phyloP scores from a whole-genome alignment of 2,797 vertebrate species.

The Enoplosus armatus region DNA sequence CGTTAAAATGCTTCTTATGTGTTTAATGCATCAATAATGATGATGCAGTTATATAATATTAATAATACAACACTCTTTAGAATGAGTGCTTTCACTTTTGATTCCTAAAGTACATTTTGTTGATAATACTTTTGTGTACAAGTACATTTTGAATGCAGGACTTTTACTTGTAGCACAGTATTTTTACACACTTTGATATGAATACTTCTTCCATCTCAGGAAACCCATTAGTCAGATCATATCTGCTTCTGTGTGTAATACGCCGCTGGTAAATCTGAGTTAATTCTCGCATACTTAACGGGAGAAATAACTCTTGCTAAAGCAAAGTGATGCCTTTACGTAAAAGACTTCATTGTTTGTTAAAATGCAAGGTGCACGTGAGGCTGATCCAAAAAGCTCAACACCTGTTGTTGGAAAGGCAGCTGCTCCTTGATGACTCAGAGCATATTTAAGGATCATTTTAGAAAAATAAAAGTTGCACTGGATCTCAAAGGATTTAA shows the following conservation, averaged over 20 bases:
- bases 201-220: neutral
- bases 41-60: neutral
- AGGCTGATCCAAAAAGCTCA: constrained; percentile 54
- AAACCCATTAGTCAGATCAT: too few species aligned
- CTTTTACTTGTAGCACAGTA: neutral
- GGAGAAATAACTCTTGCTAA: constrained; percentile 56
- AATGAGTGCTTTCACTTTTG: neutral
- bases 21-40: neutral
- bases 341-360: constrained; percentile 80
- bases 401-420: neutral
- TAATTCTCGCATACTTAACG: constrained; percentile 76
- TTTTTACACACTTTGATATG: neutral
- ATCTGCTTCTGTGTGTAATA: constrained; percentile 35
- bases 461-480: neutral
- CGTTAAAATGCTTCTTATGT: neutral
- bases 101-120: neutral
- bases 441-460: neutral
- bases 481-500: neutral
- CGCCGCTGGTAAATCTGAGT: constrained; percentile 60
- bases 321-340: constrained; percentile 71
- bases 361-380: constrained; percentile 62
- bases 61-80: neutral
- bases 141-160: neutral
- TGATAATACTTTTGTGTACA: too few species aligned
- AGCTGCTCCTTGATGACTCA: constrained; percentile 4